phyloP scores from a whole-genome alignment of 1,140 invertebrate genomes.

The Pseudomyrmex gracilis region DNA sequence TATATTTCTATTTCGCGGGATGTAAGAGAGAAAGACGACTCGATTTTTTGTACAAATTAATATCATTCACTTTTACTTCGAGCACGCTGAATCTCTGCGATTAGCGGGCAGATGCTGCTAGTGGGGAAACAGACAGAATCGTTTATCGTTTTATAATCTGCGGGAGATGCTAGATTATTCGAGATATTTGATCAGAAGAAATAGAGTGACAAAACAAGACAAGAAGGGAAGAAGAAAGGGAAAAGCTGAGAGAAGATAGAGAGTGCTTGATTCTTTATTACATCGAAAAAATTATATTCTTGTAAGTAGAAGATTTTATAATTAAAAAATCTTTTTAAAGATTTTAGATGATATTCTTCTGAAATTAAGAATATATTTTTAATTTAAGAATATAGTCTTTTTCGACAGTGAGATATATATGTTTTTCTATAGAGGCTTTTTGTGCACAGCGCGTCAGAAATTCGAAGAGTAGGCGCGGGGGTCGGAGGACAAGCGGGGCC shows the following conservation, averaged over 20 bases:
- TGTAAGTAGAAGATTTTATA: no score
- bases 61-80: conserved; percentile 31
- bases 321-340: no score
- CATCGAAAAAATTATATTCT: no score
- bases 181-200: conserved; percentile 7
- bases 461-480: no score
- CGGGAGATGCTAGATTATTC: conserved; percentile 55
- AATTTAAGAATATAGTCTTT: no score
- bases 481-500: no score
- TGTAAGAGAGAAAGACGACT: conserved; percentile 2
- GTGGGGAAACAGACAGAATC: conserved; percentile 55
- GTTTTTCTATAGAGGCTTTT: no score
- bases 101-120: conserved; percentile 24
- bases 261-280: conserved; percentile 70
- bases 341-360: no score
- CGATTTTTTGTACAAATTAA: conserved; percentile 34
- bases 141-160: conserved; percentile 63
- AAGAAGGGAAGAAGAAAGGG: neutral
- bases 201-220: neutral
- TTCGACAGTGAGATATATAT: no score
- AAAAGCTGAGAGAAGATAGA: conserved; percentile 30
- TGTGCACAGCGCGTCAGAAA: no score
- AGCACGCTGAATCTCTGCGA: neutral
- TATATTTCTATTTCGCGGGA: conserved; percentile 2
- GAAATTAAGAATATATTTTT: no score